phyloP scores from a whole-genome alignment of 2,888 invertebrate species.

The Drosophila borborema region DNA sequence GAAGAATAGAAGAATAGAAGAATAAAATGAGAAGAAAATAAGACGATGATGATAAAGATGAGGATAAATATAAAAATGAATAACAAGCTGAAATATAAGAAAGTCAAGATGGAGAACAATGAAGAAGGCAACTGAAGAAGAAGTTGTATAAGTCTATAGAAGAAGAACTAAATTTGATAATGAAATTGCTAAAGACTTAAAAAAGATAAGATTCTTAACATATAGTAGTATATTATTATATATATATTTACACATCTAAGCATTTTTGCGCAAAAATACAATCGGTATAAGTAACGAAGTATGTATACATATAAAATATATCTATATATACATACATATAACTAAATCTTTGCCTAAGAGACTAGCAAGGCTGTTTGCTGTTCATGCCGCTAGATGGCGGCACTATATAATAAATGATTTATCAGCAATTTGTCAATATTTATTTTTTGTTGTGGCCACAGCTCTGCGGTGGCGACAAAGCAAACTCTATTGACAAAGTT shows the following conservation, averaged over 20 bases:
- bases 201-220: too few relatives aligned
- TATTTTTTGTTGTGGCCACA: slow-evolving; percentile 28
- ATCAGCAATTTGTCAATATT: slow-evolving; percentile 54
- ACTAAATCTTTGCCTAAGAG: not conserved
- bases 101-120: too few relatives aligned
- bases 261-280: not conserved
- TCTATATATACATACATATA: not conserved
- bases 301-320: not conserved
- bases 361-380: not conserved
- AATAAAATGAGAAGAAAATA: too few relatives aligned
- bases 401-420: slow-evolving; percentile 37
- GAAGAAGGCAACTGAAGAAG: too few relatives aligned
- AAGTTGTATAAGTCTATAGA: too few relatives aligned
- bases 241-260: not conserved
- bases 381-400: slow-evolving; percentile 42
- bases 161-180: too few relatives aligned
- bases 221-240: not conserved
- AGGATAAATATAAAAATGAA: too few relatives aligned
- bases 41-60: too few relatives aligned
- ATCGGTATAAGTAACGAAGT: not conserved
- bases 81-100: too few relatives aligned
- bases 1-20: too few relatives aligned
- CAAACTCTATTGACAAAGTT: slow-evolving; percentile 11
- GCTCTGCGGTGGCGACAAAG: slow-evolving; percentile 35
- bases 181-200: too few relatives aligned